These are phyloP conservation scores for Kradibia gibbosae DNA, from an alignment of 1,140 invertebrate genomes.

Conservation along the genomic window DNA sequence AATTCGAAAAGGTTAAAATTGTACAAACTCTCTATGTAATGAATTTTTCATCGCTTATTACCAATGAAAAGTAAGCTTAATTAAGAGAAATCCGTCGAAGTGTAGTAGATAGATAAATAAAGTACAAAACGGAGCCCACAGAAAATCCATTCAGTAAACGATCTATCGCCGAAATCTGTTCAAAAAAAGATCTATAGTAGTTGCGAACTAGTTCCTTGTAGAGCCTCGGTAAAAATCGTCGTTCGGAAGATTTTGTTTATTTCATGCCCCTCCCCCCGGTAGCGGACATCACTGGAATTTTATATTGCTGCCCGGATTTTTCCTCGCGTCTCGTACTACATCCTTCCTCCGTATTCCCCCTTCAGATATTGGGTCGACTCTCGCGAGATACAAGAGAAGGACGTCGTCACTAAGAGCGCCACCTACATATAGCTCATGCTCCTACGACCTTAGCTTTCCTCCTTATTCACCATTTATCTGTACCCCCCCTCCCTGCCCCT, in stretches of 20 bases:
- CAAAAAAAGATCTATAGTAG: not conserved
- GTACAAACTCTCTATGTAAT: too few relatives aligned
- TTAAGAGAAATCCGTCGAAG: not conserved
- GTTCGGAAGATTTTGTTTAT: constrained; percentile 36
- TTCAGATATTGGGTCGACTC: not conserved
- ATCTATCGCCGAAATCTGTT: constrained; percentile 7
- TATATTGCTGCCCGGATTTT: constrained; percentile 27
- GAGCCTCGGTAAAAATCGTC: not conserved
- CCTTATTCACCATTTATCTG: not conserved
- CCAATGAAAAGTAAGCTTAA: too few relatives aligned
- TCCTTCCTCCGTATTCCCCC: not conserved
- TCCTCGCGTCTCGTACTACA: not conserved
- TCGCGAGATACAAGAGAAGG: not conserved
- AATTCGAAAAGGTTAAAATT: too few relatives aligned
- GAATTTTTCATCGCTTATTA: too few relatives aligned
- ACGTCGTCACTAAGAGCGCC: not conserved
- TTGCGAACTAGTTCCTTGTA: not conserved
- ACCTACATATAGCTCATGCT: not conserved
- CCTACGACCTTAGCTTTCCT: too few relatives aligned
- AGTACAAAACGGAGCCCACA: not conserved
- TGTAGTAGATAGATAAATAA: not conserved
- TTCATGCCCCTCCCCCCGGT: not conserved
- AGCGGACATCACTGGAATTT: not conserved
- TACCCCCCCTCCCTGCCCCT: not conserved
- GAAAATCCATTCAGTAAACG: constrained; percentile 19